phyloP scores from a whole-genome alignment of 2,888 invertebrate species.

The Aproaerema taeniolella region DNA sequence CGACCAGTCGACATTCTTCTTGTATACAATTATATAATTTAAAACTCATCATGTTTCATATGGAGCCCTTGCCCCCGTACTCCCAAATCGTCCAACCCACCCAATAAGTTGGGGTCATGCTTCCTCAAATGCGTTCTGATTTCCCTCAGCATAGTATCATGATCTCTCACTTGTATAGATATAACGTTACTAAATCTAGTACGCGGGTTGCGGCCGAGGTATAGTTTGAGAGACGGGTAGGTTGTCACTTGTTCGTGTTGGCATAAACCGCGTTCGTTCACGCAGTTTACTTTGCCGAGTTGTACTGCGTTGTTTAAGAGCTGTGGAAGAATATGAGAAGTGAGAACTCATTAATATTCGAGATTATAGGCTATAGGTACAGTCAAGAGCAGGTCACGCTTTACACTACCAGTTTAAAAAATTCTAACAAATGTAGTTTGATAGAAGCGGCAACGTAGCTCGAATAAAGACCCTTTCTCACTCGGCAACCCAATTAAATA shows the following conservation, averaged over 20 bases:
- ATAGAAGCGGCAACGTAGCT: no score
- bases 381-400: no score
- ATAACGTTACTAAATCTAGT: slow-evolving; percentile 42
- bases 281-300: slow-evolving; percentile 64
- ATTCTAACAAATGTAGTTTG: no score
- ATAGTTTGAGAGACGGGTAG: slow-evolving; percentile 58
- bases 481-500: no score
- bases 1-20: no score
- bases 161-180: slow-evolving; percentile 38
- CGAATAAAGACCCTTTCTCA: no score
- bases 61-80: slow-evolving; percentile 29
- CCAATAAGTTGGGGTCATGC: slow-evolving; percentile 37
- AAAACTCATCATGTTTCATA: slow-evolving; percentile 57
- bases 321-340: slow-evolving; percentile 41
- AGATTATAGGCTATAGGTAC: no score
- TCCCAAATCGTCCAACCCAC: slow-evolving; percentile 28
- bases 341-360: no score
- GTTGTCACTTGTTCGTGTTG: slow-evolving; percentile 56
- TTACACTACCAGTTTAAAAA: no score
- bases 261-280: slow-evolving; percentile 54
- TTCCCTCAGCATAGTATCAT: slow-evolving; percentile 36
- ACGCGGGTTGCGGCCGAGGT: slow-evolving; percentile 38
- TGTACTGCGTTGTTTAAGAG: slow-evolving; percentile 49
- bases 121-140: slow-evolving; percentile 40
- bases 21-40: no score